Conservation (phyloP, 2,888 invertebrate genomes). For the Dilophus febrilis region DNA sequence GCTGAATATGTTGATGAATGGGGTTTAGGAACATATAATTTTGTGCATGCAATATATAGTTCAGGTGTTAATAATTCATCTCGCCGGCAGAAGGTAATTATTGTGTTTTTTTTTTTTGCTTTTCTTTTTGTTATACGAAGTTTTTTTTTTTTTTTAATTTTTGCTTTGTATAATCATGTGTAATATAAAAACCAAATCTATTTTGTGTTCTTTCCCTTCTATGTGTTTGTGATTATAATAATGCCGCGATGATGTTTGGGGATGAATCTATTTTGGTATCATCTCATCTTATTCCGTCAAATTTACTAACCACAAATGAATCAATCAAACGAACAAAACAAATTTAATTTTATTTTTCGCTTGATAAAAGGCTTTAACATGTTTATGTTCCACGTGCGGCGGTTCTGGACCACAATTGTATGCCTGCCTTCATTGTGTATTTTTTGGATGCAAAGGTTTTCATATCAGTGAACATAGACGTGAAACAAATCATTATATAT, state of each 20-base stretch:
- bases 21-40: slow-evolving; percentile 31
- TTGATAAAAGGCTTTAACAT: slow-evolving; percentile 50
- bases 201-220: too few relatives aligned
- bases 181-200: too few relatives aligned
- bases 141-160: slow-evolving; percentile 1
- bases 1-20: slow-evolving; percentile 26
- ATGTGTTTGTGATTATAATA: too few relatives aligned
- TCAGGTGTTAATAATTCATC: slow-evolving; percentile 65
- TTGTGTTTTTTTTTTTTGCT: not conserved
- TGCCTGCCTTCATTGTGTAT: slow-evolving; percentile 80
- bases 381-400: slow-evolving; percentile 68
- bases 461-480: slow-evolving; percentile 80
- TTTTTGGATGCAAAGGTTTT: slow-evolving; percentile 75
- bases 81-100: slow-evolving; percentile 60
- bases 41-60: slow-evolving; percentile 76
- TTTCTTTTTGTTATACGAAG: not conserved
- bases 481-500: slow-evolving; percentile 63
- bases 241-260: too few relatives aligned
- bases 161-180: too few relatives aligned
- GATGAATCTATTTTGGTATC: too few relatives aligned
- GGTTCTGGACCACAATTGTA: slow-evolving; percentile 63
- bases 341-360: slow-evolving; percentile 3
- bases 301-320: slow-evolving; percentile 1
- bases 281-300: too few relatives aligned
- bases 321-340: too few relatives aligned